These are phyloP conservation scores for Coremacera marginata DNA, from an alignment of 2,888 invertebrate genomes.

Conservation along the genomic window DNA sequence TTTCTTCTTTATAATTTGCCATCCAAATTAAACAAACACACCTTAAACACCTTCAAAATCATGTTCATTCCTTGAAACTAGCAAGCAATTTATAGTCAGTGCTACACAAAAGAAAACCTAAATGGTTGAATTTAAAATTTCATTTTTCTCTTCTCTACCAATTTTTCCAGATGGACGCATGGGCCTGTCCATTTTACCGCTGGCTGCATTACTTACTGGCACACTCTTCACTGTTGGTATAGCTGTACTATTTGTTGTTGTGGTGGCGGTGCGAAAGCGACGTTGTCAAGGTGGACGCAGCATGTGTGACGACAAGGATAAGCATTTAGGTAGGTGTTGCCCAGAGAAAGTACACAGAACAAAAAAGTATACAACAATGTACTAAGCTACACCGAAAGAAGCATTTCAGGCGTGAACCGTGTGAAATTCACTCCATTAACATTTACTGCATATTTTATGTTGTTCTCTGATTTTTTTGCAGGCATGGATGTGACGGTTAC, in stretches of 20 bases:
- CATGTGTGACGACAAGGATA: conserved; percentile 70
- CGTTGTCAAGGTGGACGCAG: conserved; percentile 73
- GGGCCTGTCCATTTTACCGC: conserved; percentile 78
- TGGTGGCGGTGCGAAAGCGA: conserved; percentile 75
- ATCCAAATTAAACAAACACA: no score
- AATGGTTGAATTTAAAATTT: no score
- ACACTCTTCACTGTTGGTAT: conserved; percentile 76
- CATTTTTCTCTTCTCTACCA: conserved; percentile 12
- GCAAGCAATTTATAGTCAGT: no score
- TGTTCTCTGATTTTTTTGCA: conserved; percentile 44
- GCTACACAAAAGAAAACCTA: no score
- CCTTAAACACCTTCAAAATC: no score
- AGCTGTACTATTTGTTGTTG: conserved; percentile 75
- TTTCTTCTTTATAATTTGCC: no score
- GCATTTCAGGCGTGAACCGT: neutral
- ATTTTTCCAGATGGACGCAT: conserved; percentile 75
- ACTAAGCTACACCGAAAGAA: neutral
- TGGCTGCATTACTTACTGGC: conserved; percentile 79
- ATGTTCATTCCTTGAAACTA: no score
- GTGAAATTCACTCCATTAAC: neutral
- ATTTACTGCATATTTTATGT: neutral
- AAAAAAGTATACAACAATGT: neutral
- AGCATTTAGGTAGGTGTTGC: conserved; percentile 66
- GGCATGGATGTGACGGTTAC: conserved; percentile 70
- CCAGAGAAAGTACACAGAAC: no score